Evolutionary conservation across 2,113 vertebrate species (phyloP).

Genomic region (Oncorhynchus gorbuscha): DNA sequence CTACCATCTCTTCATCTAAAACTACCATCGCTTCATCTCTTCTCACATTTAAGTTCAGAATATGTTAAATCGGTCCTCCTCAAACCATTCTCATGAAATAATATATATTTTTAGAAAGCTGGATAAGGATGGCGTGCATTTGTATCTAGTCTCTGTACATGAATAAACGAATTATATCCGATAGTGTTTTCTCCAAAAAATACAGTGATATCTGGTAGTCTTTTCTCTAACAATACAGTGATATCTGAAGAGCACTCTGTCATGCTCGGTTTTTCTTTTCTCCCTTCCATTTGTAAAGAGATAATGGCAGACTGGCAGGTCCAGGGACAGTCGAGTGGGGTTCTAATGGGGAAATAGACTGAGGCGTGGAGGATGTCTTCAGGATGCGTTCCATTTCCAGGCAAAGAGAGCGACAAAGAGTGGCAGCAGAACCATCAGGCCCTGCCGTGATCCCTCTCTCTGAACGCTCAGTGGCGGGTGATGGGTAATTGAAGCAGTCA

Average conservation of each 20-base stretch:
- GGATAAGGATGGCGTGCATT: not conserved
- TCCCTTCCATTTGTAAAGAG: too few species aligned
- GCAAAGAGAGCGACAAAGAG: too few species aligned
- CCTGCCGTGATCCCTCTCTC: not conserved
- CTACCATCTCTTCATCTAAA: too few species aligned
- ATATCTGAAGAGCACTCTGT: too few species aligned
- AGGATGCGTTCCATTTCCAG: too few species aligned
- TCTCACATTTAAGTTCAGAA: not conserved
- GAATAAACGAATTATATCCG: not conserved
- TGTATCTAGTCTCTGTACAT: not conserved
- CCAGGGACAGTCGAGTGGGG: too few species aligned
- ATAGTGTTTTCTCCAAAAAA: not conserved
- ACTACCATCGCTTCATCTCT: slow-evolving; percentile 16
- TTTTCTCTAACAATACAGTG: not conserved
- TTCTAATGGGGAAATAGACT: too few species aligned
- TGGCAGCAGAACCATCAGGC: not conserved
- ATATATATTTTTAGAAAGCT: not conserved
- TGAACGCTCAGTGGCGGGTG: slow-evolving; percentile 44
- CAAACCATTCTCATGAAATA: not conserved
- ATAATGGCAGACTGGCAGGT: too few species aligned
- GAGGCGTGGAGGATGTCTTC: too few species aligned
- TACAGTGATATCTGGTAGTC: not conserved
- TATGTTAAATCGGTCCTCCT: not conserved
- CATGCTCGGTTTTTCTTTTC: not conserved
- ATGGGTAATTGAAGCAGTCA: slow-evolving; percentile 73